Base-by-base conservation (phyloP, 2,113 vertebrate genomes). In the Parotia lawesii region DNA sequence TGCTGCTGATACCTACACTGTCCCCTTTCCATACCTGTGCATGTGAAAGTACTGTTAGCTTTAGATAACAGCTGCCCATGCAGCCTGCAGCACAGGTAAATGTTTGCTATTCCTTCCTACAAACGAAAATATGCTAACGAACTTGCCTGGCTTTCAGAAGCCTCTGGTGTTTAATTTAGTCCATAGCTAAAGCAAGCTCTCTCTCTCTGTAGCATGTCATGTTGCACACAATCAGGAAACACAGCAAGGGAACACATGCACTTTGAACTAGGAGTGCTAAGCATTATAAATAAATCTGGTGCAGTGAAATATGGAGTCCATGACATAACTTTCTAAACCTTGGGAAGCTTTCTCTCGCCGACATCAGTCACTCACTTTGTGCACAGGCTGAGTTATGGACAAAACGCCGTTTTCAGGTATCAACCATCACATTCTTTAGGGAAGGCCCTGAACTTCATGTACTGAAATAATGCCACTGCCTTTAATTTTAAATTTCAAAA, bases 401-500 rank as follows among this genome's bases (percentile, higher is more conserved):
- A 70, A 80, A 79, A 66, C 0, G 0, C 1, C 0, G 0, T 48
- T 42, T 79, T 65, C 58, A 29, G 15, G 3, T 67, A 79, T 10
- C 76, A 79, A 18, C 9, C 28, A 74, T 11, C 1, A 0, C 29
- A 19, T 18, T 11, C 38, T n/a, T 47, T 37, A 69, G 27, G 13
- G 10, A 15, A 45, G 16, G 7, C 25, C 35, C 67, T 74, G 40
- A 83, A 83, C 31, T 85, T 73, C 15, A 22, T 2, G 3, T 6
- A 51, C 51, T n/a, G 22, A n/a, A 85, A 65, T 23, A 44, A 76
- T 33, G 6, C 66, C 16, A 17, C 15, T 53, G 54, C 14, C 58
- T 90, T 65, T 50, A 13, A 37, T 53, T 88, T 33, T 57, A 27
- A 58, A 47, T 62, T 77, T 84, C 33, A 45, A 80, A 89, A 56